Percentiles rank a stretch among this genome's conserved stretches.
These are phyloP conservation scores for Aphelinus certus DNA, from an alignment of 1,140 invertebrate species.

Conservation along the genomic window DNA sequence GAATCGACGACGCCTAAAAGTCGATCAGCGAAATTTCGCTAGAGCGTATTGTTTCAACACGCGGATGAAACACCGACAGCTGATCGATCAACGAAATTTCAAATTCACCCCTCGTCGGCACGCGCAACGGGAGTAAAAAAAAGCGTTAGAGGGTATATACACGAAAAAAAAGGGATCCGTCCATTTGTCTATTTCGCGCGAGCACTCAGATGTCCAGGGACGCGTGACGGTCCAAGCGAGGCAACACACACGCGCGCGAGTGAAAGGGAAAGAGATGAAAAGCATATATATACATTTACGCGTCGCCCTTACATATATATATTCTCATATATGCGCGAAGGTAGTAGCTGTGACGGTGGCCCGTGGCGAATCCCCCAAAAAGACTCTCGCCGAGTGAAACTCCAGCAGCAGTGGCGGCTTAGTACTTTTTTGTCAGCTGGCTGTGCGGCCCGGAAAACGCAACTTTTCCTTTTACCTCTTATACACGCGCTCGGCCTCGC, in stretches of 20 bases:
- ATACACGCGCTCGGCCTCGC: background rate
- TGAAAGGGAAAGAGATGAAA: no score
- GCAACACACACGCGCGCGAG: slow-evolving; percentile 18
- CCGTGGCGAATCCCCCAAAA: no score
- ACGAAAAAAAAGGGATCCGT: background rate
- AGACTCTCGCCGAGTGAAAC: slow-evolving; percentile 3
- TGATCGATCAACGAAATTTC: no score
- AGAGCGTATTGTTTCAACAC: no score
- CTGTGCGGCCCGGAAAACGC: background rate
- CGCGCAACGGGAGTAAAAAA: no score
- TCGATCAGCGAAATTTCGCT: no score
- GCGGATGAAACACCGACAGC: no score
- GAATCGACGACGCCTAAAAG: no score
- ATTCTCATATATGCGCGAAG: slow-evolving; percentile 50
- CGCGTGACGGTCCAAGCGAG: slow-evolving; percentile 37
- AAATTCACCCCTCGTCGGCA: no score
- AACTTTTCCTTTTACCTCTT: slow-evolving; percentile 22
- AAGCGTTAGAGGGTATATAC: no score
- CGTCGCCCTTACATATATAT: slow-evolving; percentile 45
- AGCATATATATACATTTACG: slow-evolving; percentile 13
- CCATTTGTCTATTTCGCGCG: slow-evolving; percentile 31
- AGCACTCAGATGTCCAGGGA: slow-evolving; percentile 42
- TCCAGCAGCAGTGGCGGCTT: no score
- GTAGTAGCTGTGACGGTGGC: slow-evolving; percentile 19
- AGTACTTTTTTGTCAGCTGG: background rate